phyloP scores from a whole-genome alignment of 2,113 vertebrate genomes.

The Oplegnathus fasciatus region DNA sequence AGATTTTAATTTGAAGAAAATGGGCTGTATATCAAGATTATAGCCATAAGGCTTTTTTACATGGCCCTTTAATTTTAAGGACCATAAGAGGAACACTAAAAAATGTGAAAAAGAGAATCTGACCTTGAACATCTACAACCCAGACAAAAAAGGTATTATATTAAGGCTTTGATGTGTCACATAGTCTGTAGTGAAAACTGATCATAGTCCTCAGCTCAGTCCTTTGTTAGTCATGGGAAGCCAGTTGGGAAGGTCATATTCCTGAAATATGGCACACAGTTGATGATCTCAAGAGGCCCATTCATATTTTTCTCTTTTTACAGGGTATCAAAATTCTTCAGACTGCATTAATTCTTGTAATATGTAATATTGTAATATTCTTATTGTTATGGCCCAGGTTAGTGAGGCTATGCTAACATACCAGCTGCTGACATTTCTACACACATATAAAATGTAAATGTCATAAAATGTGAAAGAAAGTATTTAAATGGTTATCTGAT shows the following conservation, averaged over 20 bases:
- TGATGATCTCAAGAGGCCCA: conserved; percentile 1
- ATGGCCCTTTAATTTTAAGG: conserved; percentile 25
- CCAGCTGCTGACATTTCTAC: not conserved
- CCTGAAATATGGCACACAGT: conserved; percentile 42
- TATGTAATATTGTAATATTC: no score
- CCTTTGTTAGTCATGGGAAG: conserved; percentile 47
- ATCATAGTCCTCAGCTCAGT: conserved; percentile 46
- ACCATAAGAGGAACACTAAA: not conserved
- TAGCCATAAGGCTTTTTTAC: conserved; percentile 19
- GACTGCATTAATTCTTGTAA: not conserved
- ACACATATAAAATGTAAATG: not conserved
- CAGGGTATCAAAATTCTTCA: not conserved
- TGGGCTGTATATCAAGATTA: conserved; percentile 1
- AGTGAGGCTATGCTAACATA: not conserved
- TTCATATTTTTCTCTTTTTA: not conserved
- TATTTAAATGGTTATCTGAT: not conserved
- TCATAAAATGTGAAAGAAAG: not conserved
- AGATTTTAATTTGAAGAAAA: conserved; percentile 36
- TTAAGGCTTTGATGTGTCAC: conserved; percentile 51
- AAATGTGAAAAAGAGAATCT: conserved; percentile 22
- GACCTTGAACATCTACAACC: conserved; percentile 40
- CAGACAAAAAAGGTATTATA: conserved; percentile 35
- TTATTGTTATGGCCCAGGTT: not conserved
- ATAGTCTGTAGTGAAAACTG: conserved; percentile 51
- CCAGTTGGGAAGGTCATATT: conserved; percentile 68